These are phyloP conservation scores for Andricus grossulariae DNA, from an alignment of 1,140 invertebrate species.

Conservation along the genomic window DNA sequence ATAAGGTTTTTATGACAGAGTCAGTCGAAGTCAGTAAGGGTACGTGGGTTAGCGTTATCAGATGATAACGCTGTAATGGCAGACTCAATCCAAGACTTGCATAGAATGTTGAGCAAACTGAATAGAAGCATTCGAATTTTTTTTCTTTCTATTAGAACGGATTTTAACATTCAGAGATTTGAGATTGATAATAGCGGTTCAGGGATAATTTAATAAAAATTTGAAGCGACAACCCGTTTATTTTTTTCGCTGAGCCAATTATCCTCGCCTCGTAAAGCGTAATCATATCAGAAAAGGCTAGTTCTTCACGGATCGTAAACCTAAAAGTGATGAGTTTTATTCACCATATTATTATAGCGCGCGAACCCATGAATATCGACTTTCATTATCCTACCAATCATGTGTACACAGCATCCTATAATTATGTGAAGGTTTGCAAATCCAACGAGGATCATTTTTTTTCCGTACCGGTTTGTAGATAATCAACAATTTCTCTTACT, in stretches of 20 bases:
- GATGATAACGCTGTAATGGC: too few relatives aligned
- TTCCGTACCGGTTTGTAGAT: too few relatives aligned
- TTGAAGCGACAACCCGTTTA: conserved; percentile 4
- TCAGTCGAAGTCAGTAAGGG: too few relatives aligned
- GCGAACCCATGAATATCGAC: conserved; percentile 62
- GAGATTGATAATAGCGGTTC: background rate
- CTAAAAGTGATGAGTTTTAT: conserved; percentile 61
- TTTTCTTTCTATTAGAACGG: too few relatives aligned
- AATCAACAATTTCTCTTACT: too few relatives aligned
- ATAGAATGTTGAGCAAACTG: too few relatives aligned
- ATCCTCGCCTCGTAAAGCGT: conserved; percentile 48
- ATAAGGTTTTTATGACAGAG: too few relatives aligned
- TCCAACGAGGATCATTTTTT: too few relatives aligned
- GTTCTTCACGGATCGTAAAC: conserved; percentile 66
- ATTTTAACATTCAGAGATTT: background rate
- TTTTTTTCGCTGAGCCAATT: conserved; percentile 36
- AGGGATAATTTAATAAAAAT: background rate
- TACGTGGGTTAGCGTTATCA: too few relatives aligned
- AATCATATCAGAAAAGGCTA: conserved; percentile 62
- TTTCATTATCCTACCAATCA: conserved; percentile 49
- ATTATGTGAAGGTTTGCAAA: too few relatives aligned
- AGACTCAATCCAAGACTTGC: too few relatives aligned
- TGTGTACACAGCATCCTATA: background rate
- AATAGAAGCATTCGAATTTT: too few relatives aligned
- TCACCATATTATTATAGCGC: conserved; percentile 67